Conservation (phyloP, 2,113 vertebrate genomes). For the Lasiurus borealis region DNA sequence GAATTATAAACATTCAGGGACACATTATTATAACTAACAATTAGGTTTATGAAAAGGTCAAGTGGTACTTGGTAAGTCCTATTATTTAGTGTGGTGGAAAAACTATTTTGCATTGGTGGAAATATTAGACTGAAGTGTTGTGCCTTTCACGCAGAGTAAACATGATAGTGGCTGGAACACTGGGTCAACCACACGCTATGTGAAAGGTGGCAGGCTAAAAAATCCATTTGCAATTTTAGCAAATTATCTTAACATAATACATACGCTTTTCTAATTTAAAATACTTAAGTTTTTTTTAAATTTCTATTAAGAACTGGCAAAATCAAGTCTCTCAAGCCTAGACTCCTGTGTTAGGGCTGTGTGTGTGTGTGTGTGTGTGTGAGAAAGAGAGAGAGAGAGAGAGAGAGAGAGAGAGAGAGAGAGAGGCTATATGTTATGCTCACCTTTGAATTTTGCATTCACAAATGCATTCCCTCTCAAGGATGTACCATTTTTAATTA, state of each 20-base stretch:
- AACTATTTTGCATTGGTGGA: constrained; percentile 55
- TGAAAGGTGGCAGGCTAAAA: constrained; percentile 54
- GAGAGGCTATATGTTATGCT: constrained; percentile 32
- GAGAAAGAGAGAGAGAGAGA: no score
- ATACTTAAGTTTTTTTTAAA: background rate
- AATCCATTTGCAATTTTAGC: constrained; percentile 68
- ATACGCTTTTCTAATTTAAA: constrained; percentile 56
- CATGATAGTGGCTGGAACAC: constrained; percentile 58
- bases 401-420: no score
- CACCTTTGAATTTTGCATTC: constrained; percentile 87
- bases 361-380: background rate
- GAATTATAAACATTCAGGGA: constrained; percentile 68
- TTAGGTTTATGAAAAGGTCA: constrained; percentile 67
- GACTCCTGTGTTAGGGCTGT: background rate
- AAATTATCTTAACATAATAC: constrained; percentile 66
- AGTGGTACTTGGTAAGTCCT: constrained; percentile 77
- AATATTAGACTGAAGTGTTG: background rate
- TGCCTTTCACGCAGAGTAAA: constrained; percentile 47
- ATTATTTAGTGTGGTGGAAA: constrained; percentile 62
- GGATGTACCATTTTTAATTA: constrained; percentile 89
- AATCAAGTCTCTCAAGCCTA: background rate
- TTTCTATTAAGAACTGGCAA: constrained; percentile 43
- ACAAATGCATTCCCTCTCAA: constrained; percentile 78
- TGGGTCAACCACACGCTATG: constrained; percentile 34
- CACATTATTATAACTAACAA: constrained; percentile 76